phyloP scores from a whole-genome alignment of 2,888 invertebrate species.

The Fragum sueziense region DNA sequence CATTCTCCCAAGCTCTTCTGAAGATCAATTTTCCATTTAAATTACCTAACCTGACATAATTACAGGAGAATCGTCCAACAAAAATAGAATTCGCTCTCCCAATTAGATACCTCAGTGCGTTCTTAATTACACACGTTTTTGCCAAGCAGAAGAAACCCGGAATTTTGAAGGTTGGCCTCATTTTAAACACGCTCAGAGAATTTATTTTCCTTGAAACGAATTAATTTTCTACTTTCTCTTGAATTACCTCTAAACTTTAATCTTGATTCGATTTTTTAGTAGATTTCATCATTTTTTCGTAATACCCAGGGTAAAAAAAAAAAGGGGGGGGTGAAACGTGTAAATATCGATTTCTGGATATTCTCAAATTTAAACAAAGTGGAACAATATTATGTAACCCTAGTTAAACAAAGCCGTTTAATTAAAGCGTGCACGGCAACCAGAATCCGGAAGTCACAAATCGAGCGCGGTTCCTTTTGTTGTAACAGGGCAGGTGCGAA shows the following conservation, averaged over 20 bases:
- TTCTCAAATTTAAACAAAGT: neutral
- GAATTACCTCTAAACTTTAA: too few relatives aligned
- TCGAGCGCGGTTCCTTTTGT: conserved; percentile 18
- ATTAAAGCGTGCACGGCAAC: neutral
- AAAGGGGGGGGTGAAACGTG: too few relatives aligned
- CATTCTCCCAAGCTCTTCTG: neutral
- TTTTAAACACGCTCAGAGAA: too few relatives aligned
- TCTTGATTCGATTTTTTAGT: too few relatives aligned
- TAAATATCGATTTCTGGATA: too few relatives aligned
- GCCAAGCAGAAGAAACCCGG: neutral
- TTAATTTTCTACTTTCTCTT: too few relatives aligned
- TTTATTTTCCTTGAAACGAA: too few relatives aligned
- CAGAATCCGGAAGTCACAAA: conserved; percentile 6
- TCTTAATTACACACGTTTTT: neutral
- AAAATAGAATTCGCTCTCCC: conserved; percentile 4
- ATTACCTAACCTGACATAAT: conserved; percentile 22
- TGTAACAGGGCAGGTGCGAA: neutral
- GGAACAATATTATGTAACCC: neutral
- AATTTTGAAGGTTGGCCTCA: too few relatives aligned
- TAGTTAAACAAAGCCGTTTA: neutral
- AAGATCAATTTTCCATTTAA: conserved; percentile 24
- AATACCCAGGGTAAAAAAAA: too few relatives aligned
- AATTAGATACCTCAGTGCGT: conserved; percentile 1
- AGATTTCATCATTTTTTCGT: too few relatives aligned
- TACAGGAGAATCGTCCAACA: neutral